These are phyloP conservation scores for Akabosia matsudoensis DNA, from an alignment of 1,140 invertebrate genomes.

Conservation along the genomic window DNA sequence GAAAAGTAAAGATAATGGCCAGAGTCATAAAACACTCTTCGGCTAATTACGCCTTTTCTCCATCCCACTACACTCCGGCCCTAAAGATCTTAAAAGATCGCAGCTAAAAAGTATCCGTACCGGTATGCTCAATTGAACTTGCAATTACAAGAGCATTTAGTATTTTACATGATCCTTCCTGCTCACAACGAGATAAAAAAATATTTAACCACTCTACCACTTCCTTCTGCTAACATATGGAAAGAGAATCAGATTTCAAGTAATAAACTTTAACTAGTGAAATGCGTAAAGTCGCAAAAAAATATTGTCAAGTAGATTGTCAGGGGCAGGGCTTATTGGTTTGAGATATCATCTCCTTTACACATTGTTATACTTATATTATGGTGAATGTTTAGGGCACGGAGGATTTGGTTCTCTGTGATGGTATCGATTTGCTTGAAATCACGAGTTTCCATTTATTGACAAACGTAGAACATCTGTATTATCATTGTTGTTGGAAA, in stretches of 20 bases:
- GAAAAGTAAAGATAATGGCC: no score
- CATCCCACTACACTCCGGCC: no score
- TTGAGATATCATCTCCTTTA: not conserved
- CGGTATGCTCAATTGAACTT: not conserved
- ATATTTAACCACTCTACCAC: not conserved
- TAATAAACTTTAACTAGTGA: not conserved
- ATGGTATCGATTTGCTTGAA: not conserved
- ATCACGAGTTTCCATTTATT: not conserved
- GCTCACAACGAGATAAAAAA: not conserved
- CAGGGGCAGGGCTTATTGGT: not conserved
- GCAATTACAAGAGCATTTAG: not conserved
- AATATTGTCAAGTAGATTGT: not conserved
- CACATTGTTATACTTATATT: not conserved
- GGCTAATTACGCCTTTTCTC: no score
- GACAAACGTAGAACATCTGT: not conserved
- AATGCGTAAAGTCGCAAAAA: not conserved
- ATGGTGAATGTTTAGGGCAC: not conserved
- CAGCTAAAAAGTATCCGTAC: no score
- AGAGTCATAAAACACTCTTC: no score
- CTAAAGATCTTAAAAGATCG: no score
- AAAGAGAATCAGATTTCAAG: not conserved
- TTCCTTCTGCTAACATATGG: not conserved
- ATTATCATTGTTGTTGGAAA: not conserved
- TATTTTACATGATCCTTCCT: not conserved
- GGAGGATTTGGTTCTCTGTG: not conserved